Percentiles rank a stretch among this genome's conserved stretches.
Conservation (phyloP, 2,888 invertebrate genomes). For the Drosophila putrida region DNA sequence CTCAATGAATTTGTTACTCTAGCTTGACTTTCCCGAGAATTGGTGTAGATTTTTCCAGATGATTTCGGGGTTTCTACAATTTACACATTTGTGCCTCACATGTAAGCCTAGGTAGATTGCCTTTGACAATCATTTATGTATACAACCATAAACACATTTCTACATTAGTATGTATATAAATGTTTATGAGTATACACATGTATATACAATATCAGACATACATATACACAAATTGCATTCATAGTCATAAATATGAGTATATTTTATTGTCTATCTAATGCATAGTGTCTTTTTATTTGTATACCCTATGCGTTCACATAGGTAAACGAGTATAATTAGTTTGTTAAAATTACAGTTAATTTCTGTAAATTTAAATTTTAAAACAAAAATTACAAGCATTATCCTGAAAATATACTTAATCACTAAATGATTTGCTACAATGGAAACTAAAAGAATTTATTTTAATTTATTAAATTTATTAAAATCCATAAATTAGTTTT, state of each 20-base stretch:
- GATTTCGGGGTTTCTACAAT: slow-evolving; percentile 22
- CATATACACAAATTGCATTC: too few species aligned
- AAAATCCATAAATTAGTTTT: not conserved
- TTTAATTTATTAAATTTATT: too few species aligned
- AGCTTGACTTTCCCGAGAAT: slow-evolving; percentile 35
- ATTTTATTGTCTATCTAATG: slow-evolving; percentile 40
- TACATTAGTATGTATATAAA: not conserved
- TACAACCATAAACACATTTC: not conserved
- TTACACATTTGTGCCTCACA: slow-evolving; percentile 28
- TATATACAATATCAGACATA: too few species aligned
- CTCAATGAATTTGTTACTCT: slow-evolving; percentile 14
- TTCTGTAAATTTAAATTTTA: not conserved
- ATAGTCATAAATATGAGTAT: slow-evolving; percentile 1
- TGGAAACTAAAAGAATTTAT: too few species aligned
- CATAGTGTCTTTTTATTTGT: slow-evolving; percentile 15
- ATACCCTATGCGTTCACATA: not conserved
- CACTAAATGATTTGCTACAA: not conserved
- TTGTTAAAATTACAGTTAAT: too few species aligned
- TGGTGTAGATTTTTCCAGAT: slow-evolving; percentile 16
- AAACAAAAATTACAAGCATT: not conserved
- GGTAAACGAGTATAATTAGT: too few species aligned
- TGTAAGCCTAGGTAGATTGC: slow-evolving; percentile 22
- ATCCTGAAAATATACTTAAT: not conserved
- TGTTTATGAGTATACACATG: not conserved
- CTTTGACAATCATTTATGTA: not conserved